Evolutionary conservation across 2,113 vertebrate species (phyloP).

Genomic region (Aleadryas rufinucha): DNA sequence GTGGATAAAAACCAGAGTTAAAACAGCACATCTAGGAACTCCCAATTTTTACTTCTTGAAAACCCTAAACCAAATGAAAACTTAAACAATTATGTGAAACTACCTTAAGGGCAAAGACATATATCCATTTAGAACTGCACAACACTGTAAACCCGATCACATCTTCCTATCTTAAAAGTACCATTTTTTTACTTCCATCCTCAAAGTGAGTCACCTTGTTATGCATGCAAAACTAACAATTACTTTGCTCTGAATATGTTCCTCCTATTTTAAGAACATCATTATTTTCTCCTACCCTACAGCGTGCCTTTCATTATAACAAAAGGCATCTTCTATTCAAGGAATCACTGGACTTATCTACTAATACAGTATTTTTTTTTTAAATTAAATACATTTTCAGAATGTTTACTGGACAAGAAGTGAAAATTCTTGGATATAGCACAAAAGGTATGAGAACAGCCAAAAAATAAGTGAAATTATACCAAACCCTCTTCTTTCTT

Average conservation of each 20-base stretch:
- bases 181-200: constrained; percentile 30
- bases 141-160: background rate
- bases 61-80: background rate
- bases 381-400: background rate
- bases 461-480: background rate
- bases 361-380: background rate
- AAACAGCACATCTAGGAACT: background rate
- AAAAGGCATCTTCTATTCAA: background rate
- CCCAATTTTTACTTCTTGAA: background rate
- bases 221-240: constrained; percentile 23
- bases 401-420: background rate
- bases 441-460: background rate
- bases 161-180: background rate
- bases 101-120: background rate
- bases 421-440: background rate
- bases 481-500: background rate
- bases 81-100: constrained; percentile 7
- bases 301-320: background rate
- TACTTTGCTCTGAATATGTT: constrained; percentile 15
- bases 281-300: background rate
- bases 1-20: background rate
- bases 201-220: background rate
- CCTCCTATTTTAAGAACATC: constrained; percentile 35
- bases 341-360: background rate
- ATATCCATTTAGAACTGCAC: background rate